A percentile compares a stretch with the other conserved stretches of the same genome.
These are phyloP conservation scores for Nesometra sesokonis DNA, from an alignment of 35 echinoderm and acorn worm species.

Conservation along the genomic window DNA sequence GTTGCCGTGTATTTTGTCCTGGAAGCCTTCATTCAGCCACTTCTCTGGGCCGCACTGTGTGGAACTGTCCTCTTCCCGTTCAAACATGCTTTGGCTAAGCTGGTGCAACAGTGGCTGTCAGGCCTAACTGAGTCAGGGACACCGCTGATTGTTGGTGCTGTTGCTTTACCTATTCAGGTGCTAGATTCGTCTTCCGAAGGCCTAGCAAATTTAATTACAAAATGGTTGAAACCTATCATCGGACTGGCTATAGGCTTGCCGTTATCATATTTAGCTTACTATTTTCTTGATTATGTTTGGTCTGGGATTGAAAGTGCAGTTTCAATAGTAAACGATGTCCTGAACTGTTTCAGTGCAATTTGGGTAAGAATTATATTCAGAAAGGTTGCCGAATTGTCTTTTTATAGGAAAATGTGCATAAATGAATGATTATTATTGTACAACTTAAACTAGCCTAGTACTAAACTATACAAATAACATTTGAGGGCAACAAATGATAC, in stretches of 20 bases:
- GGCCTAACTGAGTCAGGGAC: constrained; percentile 13
- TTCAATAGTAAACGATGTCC: constrained; percentile 31
- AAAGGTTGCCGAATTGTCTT: no score
- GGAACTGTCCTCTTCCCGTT: constrained; percentile 15
- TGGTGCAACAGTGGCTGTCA: constrained; percentile 3
- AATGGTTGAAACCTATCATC: constrained; percentile 30
- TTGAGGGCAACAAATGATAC: no score
- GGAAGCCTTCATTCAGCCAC: constrained; percentile 7
- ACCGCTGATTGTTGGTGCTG: constrained; percentile 45
- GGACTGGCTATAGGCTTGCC: constrained; percentile 46
- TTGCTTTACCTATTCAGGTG: constrained; percentile 50
- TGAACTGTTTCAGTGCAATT: constrained; percentile 56
- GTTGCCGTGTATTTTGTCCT: constrained; percentile 14
- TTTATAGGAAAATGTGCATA: no score
- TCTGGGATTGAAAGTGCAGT: constrained; percentile 9
- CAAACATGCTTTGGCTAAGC: background rate
- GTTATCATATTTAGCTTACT: constrained; percentile 32
- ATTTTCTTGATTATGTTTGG: constrained; percentile 50
- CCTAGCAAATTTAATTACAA: constrained; percentile 31
- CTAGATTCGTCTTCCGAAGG: constrained; percentile 58
- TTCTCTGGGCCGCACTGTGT: background rate
- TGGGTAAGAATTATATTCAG: constrained; percentile 54
- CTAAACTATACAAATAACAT: no score
- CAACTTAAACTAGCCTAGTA: no score
- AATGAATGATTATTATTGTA: no score